Percentiles rank a stretch among this genome's conserved stretches.
These are phyloP conservation scores for Aphelinus certus DNA, from an alignment of 1,140 invertebrate species.

Conservation along the genomic window DNA sequence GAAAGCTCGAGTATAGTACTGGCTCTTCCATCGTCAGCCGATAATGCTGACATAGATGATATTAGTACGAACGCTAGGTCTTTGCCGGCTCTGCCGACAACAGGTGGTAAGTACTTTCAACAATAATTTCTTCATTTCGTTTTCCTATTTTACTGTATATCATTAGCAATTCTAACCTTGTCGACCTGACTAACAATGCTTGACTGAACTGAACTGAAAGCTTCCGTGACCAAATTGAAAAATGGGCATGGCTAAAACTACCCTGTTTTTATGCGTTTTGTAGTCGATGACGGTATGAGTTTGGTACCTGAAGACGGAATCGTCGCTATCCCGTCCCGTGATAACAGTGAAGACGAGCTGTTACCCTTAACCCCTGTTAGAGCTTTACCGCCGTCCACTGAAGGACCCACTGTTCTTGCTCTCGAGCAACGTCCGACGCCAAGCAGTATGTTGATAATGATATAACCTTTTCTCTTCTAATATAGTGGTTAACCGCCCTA, in stretches of 20 bases:
- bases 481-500: too few relatives aligned
- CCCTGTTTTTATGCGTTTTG: constrained; percentile 39
- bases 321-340: constrained; percentile 54
- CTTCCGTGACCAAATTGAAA: too few relatives aligned
- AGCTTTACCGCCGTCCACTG: constrained; percentile 52
- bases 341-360: constrained; percentile 53
- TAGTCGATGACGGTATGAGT: constrained; percentile 56
- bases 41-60: constrained; percentile 39
- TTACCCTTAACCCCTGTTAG: constrained; percentile 50
- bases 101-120: constrained; percentile 44
- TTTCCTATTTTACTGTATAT: too few relatives aligned
- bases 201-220: too few relatives aligned
- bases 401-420: constrained; percentile 53
- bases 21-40: constrained; percentile 49
- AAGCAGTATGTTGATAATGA: constrained; percentile 51
- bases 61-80: constrained; percentile 35
- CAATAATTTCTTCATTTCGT: not conserved
- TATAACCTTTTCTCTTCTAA: constrained; percentile 23
- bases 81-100: constrained; percentile 50
- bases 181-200: too few relatives aligned
- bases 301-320: constrained; percentile 59
- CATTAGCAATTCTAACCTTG: too few relatives aligned
- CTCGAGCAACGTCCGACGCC: constrained; percentile 52
- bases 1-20: constrained; percentile 49
- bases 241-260: too few relatives aligned